Percentiles rank a stretch among this genome's conserved stretches.
phyloP scores from a whole-genome alignment of 2,797 vertebrate species.

The Lithobates sylvaticus region DNA sequence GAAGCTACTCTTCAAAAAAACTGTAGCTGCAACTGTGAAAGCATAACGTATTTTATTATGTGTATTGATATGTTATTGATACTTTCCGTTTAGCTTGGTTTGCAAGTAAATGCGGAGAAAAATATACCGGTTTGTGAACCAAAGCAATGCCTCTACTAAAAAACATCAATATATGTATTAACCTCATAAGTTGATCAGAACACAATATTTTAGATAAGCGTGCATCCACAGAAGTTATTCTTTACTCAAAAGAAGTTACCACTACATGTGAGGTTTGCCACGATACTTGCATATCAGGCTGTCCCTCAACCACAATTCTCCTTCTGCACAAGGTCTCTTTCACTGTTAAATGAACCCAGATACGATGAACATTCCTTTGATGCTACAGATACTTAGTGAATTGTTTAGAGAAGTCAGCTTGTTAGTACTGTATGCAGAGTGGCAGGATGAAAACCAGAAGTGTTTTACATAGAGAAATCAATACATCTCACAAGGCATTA shows the following conservation, averaged over 20 bases:
- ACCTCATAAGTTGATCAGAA: too few species aligned
- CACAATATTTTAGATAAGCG: too few species aligned
- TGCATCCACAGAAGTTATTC: neutral
- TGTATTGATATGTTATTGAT: too few species aligned
- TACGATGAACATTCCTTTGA: conserved; percentile 4
- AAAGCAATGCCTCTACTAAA: too few species aligned
- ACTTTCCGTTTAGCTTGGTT: too few species aligned
- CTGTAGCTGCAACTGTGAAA: too few species aligned
- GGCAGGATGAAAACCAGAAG: conserved; percentile 1
- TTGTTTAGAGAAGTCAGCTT: conserved; percentile 1
- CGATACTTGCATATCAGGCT: neutral
- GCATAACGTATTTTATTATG: too few species aligned
- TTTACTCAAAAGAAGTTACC: neutral
- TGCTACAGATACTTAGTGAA: neutral
- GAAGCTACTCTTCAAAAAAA: too few species aligned
- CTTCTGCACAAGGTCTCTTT: neutral
- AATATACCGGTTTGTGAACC: too few species aligned
- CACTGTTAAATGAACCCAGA: neutral
- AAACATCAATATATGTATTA: too few species aligned
- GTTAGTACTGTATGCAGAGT: neutral
- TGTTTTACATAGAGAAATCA: neutral
- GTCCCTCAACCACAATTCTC: neutral
- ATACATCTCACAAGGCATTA: neutral
- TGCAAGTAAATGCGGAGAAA: too few species aligned
- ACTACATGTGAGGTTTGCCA: neutral